Conservation (phyloP, 1,140 invertebrate species). For the Sinonovacula constricta region DNA sequence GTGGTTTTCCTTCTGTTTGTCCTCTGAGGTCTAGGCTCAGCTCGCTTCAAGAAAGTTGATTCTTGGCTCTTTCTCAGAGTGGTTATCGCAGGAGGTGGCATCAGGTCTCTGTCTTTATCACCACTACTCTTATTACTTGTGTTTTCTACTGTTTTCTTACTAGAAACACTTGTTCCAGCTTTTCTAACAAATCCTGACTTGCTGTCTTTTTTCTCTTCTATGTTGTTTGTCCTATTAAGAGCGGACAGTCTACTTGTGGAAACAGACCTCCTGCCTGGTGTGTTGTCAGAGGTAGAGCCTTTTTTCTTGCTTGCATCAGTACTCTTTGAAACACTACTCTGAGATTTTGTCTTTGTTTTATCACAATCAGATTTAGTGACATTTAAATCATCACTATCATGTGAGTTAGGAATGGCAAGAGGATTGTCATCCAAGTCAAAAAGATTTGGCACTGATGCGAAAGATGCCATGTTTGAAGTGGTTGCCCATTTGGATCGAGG, state of each 20-base stretch:
- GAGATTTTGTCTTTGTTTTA: too few species aligned
- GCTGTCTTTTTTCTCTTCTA: slow-evolving; percentile 37
- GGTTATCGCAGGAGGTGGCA: slow-evolving; percentile 35
- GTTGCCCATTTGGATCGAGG: slow-evolving; percentile 35
- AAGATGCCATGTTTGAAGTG: slow-evolving; percentile 5
- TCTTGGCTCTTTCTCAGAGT: slow-evolving; percentile 31
- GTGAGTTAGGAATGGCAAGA: too few species aligned
- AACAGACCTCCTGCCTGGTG: not conserved
- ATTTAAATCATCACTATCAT: too few species aligned
- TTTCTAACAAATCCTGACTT: not conserved
- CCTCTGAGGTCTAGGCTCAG: too few species aligned
- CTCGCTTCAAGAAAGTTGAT: slow-evolving; percentile 15
- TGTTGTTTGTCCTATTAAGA: slow-evolving; percentile 10
- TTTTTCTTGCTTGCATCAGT: too few species aligned
- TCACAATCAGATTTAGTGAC: too few species aligned
- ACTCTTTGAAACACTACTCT: too few species aligned
- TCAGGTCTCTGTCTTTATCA: slow-evolving; percentile 43
- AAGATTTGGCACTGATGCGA: slow-evolving; percentile 37
- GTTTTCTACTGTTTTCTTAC: slow-evolving; percentile 11
- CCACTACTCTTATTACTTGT: too few species aligned
- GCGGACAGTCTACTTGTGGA: slow-evolving; percentile 6
- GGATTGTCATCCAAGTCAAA: slow-evolving; percentile 22
- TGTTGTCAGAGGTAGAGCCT: too few species aligned
- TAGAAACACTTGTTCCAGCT: slow-evolving; percentile 5
- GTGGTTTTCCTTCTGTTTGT: slow-evolving; percentile 18